Evolutionary conservation across 2,888 invertebrate genomes (phyloP).

Genomic region (Therioaphis trifolii): DNA sequence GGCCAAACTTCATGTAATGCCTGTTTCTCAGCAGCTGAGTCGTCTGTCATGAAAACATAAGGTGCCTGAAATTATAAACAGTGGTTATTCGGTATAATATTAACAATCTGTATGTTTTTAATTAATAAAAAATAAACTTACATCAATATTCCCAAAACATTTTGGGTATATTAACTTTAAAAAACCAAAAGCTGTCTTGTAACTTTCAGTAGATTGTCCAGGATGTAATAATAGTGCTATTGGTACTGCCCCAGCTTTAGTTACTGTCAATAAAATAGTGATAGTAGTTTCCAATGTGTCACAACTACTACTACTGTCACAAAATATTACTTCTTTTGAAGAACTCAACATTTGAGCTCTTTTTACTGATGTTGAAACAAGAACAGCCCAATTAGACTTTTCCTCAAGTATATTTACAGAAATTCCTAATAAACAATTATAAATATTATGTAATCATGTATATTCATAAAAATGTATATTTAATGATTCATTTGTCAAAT

Average conservation of each 20-base stretch:
- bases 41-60: constrained; percentile 16
- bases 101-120: background rate
- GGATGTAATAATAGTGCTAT: constrained; percentile 33
- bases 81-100: background rate
- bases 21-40: constrained; percentile 29
- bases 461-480: constrained; percentile 7
- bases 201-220: constrained; percentile 23
- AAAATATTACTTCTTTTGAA: constrained; percentile 39
- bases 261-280: constrained; percentile 26
- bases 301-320: constrained; percentile 36
- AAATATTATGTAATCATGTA: constrained; percentile 2
- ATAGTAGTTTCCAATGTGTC: constrained; percentile 13
- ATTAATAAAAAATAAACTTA: constrained; percentile 3
- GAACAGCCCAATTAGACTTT: constrained; percentile 27
- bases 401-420: constrained; percentile 24
- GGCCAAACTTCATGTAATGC: constrained; percentile 38
- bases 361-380: constrained; percentile 19
- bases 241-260: constrained; percentile 32
- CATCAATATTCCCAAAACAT: constrained; percentile 23
- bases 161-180: constrained; percentile 21
- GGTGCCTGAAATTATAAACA: constrained; percentile 27
- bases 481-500: background rate
- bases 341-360: constrained; percentile 27
- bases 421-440: constrained; percentile 34
- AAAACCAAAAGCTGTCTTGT: constrained; percentile 29